Evolutionary conservation across 2,888 invertebrate genomes (phyloP), one percentile per base, ranked within the genome.

Genomic region (Nemapogon koenigi): DNA sequence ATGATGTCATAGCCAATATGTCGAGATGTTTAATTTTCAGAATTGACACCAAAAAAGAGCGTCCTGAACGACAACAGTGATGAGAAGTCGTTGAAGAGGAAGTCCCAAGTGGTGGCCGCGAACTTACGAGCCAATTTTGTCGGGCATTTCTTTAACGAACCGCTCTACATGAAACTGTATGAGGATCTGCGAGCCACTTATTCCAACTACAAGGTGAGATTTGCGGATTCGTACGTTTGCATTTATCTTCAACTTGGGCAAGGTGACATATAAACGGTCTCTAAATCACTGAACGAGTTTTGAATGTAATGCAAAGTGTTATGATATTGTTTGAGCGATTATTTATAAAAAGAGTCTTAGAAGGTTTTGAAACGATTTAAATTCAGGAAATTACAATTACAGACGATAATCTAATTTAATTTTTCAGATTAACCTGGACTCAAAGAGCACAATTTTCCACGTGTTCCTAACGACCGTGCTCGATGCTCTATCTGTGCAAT

Each of bases 161-260:
- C 90, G 0, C 89, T 93, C 59, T 96, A 95, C 61, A 83, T 91
- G 80, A 91, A 89, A 65, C 81, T 96, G 42, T 90, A 90, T 62
- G 92, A 92, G 41, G 85, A 86, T 37, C 62, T 96, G 39, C 88
- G 87, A 58, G 88, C 89, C 46, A 89, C 93, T 3, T 90, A 92
- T 66, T 86, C 87, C 17, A 95, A 91, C 76, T 93, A 94, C 68
- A 92, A 91, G 84, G 93, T 91, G 60, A 25, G 51, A 8, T 28
- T 11, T 11, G 28, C 4, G n/a, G n/a, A n/a, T n/a, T 22, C 10
- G 22, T 22, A 7, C 7, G 10, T 6, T 10, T 7, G 10, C 22
- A 22, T n/a, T n/a, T n/a, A n/a, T n/a, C n/a, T n/a, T n/a, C n/a
- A n/a, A n/a, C n/a, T n/a, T n/a, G n/a, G n/a, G n/a, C n/a, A n/a